phyloP scores from a whole-genome alignment of 2,797 vertebrate genomes.

The Potorous gilbertii region DNA sequence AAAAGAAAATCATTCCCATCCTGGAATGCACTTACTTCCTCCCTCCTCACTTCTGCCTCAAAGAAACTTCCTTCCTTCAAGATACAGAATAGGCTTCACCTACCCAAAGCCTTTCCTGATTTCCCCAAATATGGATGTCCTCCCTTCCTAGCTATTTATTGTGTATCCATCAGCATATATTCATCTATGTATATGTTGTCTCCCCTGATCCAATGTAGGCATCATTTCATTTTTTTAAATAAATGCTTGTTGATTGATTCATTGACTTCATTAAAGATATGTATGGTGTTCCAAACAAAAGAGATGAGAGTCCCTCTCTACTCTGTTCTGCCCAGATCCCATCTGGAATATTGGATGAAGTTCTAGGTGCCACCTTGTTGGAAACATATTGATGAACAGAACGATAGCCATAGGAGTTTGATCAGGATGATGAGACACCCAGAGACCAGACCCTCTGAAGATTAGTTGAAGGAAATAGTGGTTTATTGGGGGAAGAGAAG shows the following conservation, averaged over 20 bases:
- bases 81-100: background rate
- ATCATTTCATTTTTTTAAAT: background rate
- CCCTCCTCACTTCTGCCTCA: background rate
- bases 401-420: background rate
- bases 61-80: background rate
- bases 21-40: background rate
- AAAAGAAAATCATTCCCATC: background rate
- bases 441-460: background rate
- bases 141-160: background rate
- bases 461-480: background rate
- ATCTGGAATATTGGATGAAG: background rate
- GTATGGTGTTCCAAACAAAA: background rate
- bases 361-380: background rate
- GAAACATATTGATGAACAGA: background rate
- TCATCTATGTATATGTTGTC: background rate
- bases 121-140: background rate
- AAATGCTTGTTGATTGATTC: background rate
- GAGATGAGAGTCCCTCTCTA: background rate
- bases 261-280: background rate
- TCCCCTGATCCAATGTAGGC: background rate
- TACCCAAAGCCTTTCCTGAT: background rate
- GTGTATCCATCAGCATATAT: background rate
- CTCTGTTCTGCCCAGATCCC: background rate
- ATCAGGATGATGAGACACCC: background rate
- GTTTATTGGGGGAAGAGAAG: background rate